Evolutionary conservation across 2,888 invertebrate species (phyloP).

Genomic region (Lasioglossum figueresi): DNA sequence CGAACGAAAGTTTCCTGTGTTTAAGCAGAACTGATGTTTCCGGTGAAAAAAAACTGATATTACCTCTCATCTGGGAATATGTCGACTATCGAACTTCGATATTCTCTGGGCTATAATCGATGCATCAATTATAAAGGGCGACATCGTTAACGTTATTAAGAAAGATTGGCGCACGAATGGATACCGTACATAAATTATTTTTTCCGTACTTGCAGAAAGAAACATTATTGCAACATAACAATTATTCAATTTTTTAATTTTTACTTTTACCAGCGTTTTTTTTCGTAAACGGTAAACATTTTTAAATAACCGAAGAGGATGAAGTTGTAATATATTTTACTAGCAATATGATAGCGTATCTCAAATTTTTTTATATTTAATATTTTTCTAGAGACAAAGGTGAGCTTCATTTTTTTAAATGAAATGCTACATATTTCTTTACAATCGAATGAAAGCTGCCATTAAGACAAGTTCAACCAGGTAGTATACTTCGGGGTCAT

Average conservation of each 20-base stretch:
- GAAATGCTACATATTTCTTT: too few species aligned
- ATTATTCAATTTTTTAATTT: not conserved
- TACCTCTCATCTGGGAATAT: not conserved
- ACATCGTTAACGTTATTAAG: not conserved
- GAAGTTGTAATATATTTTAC: too few species aligned
- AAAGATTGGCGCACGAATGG: not conserved
- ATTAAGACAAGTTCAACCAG: too few species aligned
- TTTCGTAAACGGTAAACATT: too few species aligned
- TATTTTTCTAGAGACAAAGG: too few species aligned
- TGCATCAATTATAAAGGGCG: not conserved
- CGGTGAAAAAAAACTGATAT: not conserved
- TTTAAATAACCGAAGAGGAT: too few species aligned
- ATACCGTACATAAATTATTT: not conserved
- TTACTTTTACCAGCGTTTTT: too few species aligned
- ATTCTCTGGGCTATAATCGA: not conserved
- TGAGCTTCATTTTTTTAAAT: too few species aligned
- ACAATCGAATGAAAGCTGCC: too few species aligned
- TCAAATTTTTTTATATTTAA: too few species aligned
- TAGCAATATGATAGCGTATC: too few species aligned
- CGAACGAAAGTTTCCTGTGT: not conserved
- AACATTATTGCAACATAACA: not conserved
- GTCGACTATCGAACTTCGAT: not conserved
- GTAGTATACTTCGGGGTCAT: too few species aligned
- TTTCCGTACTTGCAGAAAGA: not conserved
- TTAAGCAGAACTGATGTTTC: not conserved